Conservation (phyloP, 2,113 vertebrate species). For the Mystacornis crossleyi region DNA sequence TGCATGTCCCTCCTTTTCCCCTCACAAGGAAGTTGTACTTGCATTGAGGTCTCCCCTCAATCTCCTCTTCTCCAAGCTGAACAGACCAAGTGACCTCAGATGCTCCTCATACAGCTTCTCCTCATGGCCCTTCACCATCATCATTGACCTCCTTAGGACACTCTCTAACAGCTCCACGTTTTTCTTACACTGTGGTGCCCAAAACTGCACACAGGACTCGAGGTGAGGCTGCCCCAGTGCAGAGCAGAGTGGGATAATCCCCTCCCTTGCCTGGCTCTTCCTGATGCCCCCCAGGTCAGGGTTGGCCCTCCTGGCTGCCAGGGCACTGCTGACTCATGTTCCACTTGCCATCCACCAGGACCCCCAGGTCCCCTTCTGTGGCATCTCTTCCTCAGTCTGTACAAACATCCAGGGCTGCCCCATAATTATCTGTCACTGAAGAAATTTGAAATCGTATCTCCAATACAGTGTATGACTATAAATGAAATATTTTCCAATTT, state of each 20-base stretch:
- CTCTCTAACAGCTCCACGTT: accelerated
- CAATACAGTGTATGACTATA: not conserved
- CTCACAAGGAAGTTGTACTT: accelerated
- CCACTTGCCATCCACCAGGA: accelerated
- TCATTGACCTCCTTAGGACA: accelerated
- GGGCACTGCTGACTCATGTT: not conserved
- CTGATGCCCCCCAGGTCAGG: not conserved
- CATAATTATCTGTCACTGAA: not conserved
- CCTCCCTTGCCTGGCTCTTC: accelerated
- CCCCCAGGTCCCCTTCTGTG: not conserved
- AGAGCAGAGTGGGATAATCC: not conserved
- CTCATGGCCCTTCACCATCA: not conserved
- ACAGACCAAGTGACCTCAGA: not conserved
- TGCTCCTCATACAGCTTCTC: accelerated
- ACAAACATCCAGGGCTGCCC: not conserved
- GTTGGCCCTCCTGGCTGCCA: not conserved
- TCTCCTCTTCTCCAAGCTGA: not conserved
- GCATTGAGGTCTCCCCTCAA: accelerated
- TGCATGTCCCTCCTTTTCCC: not conserved
- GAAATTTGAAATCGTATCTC: not conserved
- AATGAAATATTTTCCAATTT: not conserved
- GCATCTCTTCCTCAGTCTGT: not conserved
- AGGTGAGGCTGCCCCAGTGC: accelerated
- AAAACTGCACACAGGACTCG: accelerated
- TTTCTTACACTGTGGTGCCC: accelerated